Conservation (phyloP, 2,797 vertebrate genomes). For the Hoplostethus atlanticus region DNA sequence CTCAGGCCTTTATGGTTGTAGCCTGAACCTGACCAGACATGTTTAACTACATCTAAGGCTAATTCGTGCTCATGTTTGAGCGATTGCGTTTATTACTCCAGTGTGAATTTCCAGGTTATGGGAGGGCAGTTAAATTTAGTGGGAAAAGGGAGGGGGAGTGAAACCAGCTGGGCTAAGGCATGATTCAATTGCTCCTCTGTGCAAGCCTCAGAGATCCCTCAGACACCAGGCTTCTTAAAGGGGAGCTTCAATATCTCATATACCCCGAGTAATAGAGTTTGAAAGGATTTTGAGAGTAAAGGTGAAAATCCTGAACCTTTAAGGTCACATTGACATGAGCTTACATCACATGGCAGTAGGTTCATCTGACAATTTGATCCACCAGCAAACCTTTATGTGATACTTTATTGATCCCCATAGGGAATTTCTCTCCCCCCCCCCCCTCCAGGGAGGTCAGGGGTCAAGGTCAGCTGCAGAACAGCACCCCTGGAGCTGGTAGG, state of each 20-base stretch:
- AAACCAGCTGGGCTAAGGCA: slow-evolving; percentile 40
- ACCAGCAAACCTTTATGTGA: too few species aligned
- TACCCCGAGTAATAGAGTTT: background rate
- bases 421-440: too few species aligned
- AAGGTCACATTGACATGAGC: too few species aligned
- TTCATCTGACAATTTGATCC: too few species aligned
- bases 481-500: too few species aligned
- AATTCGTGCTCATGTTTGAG: slow-evolving; percentile 47
- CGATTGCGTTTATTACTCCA: slow-evolving; percentile 33
- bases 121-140: slow-evolving; percentile 31
- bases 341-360: too few species aligned
- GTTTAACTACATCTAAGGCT: slow-evolving; percentile 48
- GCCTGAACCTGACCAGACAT: slow-evolving; percentile 51
- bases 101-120: slow-evolving; percentile 46
- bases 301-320: too few species aligned
- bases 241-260: background rate
- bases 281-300: too few species aligned
- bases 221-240: background rate
- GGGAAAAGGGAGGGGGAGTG: slow-evolving; percentile 5
- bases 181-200: slow-evolving; percentile 29
- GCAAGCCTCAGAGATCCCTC: background rate
- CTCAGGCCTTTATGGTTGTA: slow-evolving; percentile 39
- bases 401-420: too few species aligned
- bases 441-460: too few species aligned
- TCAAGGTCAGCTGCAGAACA: too few species aligned